Evolutionary conservation across 1,140 invertebrate genomes (phyloP).

Genomic region (Panonychus citri): DNA sequence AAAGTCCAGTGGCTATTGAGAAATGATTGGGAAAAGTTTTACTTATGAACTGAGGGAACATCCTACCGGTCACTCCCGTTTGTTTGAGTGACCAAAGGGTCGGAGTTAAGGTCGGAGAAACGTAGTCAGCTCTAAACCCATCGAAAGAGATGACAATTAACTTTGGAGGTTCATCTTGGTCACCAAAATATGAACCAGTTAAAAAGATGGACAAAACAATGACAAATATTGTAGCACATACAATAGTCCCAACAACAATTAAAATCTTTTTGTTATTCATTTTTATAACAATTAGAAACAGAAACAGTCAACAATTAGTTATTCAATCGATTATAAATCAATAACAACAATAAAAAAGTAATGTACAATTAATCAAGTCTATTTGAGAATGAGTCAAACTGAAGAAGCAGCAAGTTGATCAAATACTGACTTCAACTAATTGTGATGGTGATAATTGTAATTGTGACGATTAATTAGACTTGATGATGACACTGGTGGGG

Average conservation of each 20-base stretch:
- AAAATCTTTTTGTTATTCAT: too few relatives aligned
- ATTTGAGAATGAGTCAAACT: too few relatives aligned
- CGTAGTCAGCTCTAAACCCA: slow-evolving; percentile 18
- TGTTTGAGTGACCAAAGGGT: slow-evolving; percentile 10
- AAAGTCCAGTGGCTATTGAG: slow-evolving; percentile 23
- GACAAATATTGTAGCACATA: too few relatives aligned
- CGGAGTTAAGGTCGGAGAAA: slow-evolving; percentile 13
- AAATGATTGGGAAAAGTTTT: slow-evolving; percentile 22
- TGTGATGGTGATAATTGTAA: too few relatives aligned
- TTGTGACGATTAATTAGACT: too few relatives aligned
- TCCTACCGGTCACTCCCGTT: slow-evolving; percentile 10
- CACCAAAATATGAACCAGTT: background rate
- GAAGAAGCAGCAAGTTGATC: too few relatives aligned
- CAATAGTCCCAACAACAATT: background rate
- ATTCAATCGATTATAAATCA: too few relatives aligned
- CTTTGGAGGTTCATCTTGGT: background rate
- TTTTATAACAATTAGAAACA: background rate
- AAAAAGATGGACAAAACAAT: background rate
- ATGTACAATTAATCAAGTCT: too few relatives aligned
- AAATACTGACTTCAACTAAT: too few relatives aligned
- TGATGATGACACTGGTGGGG: too few relatives aligned
- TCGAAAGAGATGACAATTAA: slow-evolving; percentile 17
- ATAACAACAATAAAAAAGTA: too few relatives aligned
- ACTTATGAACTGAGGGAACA: slow-evolving; percentile 15
- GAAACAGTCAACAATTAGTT: background rate